These are phyloP conservation scores for Amphimallon solstitiale DNA, from an alignment of 2,888 invertebrate genomes.

Conservation along the genomic window DNA sequence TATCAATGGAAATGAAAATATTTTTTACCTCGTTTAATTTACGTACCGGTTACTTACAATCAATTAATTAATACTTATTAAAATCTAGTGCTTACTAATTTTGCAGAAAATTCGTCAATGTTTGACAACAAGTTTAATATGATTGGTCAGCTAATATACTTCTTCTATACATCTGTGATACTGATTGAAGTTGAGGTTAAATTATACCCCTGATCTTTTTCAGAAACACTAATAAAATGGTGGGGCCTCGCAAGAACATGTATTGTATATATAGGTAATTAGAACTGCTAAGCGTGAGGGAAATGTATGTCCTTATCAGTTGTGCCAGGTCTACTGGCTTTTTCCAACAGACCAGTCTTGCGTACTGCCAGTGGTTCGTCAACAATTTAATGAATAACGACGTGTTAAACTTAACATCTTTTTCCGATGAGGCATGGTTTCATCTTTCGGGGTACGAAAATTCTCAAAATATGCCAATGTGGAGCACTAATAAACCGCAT, in stretches of 20 bases:
- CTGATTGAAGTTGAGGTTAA: constrained; percentile 16
- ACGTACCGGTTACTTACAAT: background rate
- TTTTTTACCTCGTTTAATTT: background rate
- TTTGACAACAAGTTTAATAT: background rate
- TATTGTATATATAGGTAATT: constrained; percentile 3
- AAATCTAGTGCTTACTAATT: constrained; percentile 6
- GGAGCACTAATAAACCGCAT: no score
- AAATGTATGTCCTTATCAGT: no score
- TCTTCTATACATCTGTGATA: constrained; percentile 20
- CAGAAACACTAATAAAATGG: background rate
- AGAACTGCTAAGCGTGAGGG: constrained; percentile 9
- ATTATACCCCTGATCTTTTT: constrained; percentile 17
- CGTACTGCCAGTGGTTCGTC: no score
- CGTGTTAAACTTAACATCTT: no score
- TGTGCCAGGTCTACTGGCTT: background rate
- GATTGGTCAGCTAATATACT: constrained; percentile 11
- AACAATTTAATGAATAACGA: no score
- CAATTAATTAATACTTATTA: background rate
- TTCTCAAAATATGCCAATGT: no score
- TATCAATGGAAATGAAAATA: no score
- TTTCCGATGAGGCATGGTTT: no score
- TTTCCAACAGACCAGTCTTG: no score
- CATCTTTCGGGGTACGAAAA: no score
- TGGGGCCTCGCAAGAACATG: constrained; percentile 10
- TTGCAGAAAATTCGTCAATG: background rate